phyloP scores from a whole-genome alignment of 2,888 invertebrate genomes.

The Megaustenia siamemsis region DNA sequence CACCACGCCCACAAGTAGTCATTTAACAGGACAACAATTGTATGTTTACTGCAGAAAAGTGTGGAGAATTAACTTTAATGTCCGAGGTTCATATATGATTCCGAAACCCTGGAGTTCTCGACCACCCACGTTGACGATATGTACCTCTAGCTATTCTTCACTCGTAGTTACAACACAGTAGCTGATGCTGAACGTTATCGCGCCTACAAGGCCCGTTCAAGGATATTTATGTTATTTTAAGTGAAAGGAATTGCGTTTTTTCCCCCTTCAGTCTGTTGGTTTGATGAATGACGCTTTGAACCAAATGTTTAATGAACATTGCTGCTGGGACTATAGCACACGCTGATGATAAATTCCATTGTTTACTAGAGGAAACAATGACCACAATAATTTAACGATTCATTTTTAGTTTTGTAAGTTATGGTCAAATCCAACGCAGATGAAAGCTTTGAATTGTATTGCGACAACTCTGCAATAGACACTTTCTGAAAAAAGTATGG shows the following conservation, averaged over 20 bases:
- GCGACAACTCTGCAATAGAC: too few species aligned
- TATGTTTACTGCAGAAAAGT: neutral
- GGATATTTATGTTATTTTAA: neutral
- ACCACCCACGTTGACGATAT: neutral
- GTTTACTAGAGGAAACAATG: too few species aligned
- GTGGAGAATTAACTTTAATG: constrained; percentile 30
- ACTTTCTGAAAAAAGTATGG: too few species aligned
- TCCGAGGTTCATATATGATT: constrained; percentile 18
- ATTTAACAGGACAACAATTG: constrained; percentile 7
- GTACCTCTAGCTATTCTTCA: neutral
- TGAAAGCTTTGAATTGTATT: too few species aligned
- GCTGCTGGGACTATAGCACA: too few species aligned
- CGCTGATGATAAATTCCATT: too few species aligned
- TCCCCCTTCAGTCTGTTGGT: too few species aligned
- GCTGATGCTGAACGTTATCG: neutral
- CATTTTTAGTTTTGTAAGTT: too few species aligned
- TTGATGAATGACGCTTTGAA: too few species aligned
- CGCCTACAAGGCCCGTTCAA: neutral
- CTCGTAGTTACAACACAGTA: neutral
- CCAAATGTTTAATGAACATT: too few species aligned
- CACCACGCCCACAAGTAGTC: constrained; percentile 11
- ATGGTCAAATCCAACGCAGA: too few species aligned
- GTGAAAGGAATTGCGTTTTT: neutral
- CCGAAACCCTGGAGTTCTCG: neutral
- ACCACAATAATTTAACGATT: too few species aligned